A percentile compares a stretch with the other conserved stretches of the same genome.
Conservation (phyloP, 2,797 vertebrate genomes). For the Tokudaia muenninki region DNA sequence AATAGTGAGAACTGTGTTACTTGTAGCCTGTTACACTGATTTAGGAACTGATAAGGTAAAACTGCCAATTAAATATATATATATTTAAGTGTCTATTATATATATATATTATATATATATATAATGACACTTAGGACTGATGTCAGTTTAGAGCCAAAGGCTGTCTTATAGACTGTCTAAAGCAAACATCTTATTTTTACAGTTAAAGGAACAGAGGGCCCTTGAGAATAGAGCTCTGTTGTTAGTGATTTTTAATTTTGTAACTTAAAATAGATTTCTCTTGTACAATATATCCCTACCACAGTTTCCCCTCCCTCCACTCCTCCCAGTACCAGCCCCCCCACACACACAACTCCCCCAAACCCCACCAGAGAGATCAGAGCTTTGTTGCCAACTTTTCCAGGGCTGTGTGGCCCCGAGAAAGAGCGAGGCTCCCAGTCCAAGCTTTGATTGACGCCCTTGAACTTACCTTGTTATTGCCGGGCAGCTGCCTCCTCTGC, state of each 20-base stretch:
- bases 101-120: too few species aligned
- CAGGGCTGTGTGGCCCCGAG: neutral
- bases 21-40: neutral
- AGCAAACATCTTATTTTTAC: neutral
- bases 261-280: neutral
- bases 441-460: neutral
- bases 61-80: neutral
- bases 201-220: neutral
- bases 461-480: neutral
- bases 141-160: neutral
- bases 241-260: too few species aligned
- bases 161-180: neutral
- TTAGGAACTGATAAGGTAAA: conserved; percentile 32
- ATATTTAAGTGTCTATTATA: too few species aligned
- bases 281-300: neutral
- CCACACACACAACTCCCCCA: neutral
- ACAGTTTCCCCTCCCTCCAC: too few species aligned
- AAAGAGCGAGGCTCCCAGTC: neutral
- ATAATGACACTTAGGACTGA: conserved; percentile 5
- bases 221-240: neutral
- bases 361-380: neutral
- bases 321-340: neutral
- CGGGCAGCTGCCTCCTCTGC: neutral
- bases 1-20: conserved; percentile 31
- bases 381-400: neutral